These are phyloP conservation scores for Dryobotodes eremita DNA, from an alignment of 2,888 invertebrate genomes.

Conservation along the genomic window DNA sequence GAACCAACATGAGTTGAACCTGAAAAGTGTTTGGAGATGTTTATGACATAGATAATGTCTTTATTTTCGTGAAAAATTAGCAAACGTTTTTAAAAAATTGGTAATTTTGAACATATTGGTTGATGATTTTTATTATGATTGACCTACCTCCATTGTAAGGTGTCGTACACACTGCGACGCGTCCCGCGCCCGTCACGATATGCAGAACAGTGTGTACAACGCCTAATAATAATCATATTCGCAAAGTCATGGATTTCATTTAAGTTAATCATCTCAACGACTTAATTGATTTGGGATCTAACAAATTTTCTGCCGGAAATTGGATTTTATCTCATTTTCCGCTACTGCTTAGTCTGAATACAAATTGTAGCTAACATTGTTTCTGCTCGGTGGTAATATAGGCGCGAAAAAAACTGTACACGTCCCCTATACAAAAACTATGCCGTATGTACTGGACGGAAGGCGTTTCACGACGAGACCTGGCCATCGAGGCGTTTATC, in stretches of 20 bases:
- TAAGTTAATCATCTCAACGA: conserved; percentile 27
- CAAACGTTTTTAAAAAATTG: background rate
- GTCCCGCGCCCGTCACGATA: no score
- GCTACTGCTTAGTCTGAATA: background rate
- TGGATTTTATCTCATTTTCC: conserved; percentile 5
- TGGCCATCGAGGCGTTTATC: conserved; percentile 71
- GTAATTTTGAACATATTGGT: background rate
- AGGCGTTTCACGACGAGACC: conserved; percentile 36
- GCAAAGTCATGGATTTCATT: conserved; percentile 6
- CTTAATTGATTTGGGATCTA: conserved; percentile 3
- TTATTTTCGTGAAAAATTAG: background rate
- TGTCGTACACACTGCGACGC: no score
- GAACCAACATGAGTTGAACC: background rate
- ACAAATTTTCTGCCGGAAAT: conserved; percentile 9
- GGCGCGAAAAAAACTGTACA: conserved; percentile 29
- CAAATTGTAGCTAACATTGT: background rate
- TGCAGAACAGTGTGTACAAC: background rate
- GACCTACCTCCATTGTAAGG: background rate
- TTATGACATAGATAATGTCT: background rate
- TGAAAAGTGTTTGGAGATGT: background rate
- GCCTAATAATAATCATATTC: background rate
- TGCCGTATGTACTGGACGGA: conserved; percentile 49
- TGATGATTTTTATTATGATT: no score
- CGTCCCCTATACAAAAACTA: conserved; percentile 44
- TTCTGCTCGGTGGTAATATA: background rate